Evolutionary conservation across 2,888 invertebrate genomes (phyloP), one percentile per base, ranked within the genome.

Genomic region (Eurytoma adleriae): DNA sequence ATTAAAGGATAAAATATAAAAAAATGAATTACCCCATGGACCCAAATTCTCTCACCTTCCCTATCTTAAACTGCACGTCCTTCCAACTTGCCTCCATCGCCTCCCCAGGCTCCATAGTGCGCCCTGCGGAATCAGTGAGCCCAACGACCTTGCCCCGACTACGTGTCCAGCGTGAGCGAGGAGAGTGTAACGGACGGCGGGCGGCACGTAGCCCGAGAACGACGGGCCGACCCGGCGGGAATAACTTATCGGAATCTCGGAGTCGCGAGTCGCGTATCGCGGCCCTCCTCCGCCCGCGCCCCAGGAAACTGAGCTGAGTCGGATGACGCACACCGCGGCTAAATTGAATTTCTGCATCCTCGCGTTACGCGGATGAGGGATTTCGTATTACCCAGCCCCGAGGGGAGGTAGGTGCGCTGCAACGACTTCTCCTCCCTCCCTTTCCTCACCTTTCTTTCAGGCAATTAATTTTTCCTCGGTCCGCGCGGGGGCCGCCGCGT

Each of bases 231-330:
- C 20, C 20, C 12, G 18, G 20, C 18, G 57, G 48, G 56, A 67
- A 48, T 74, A 57, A 74, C 74, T 74, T 67, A 74, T 74, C 66
- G 74, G 66, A 74, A 66, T 74, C 66, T 73, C 64, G 20, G 4
- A n/a, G 16, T 62, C 40, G 40, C 40, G 10, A 40, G 40, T 4
- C 24, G 2, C n/a, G 62, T 59, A 52, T 40, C 12, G 2, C 27
- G 16, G 14, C 40, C 1, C 1, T 0, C 16, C 12, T 2, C n/a
- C 30, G 52, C 12, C 24, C 27, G 12, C 27, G 18, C 20, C 20
- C n/a, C 40, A 7, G 40, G 40, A 40, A 5, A 61, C 24, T 14
- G 13, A 61, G 61, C 61, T 7, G 14, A 13, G 61, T 13, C 27
- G 61, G 14, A 16, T 16, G 16, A 13, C 40, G 40, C 40, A 40